Base-by-base conservation (phyloP, 2,797 vertebrate genomes). In the Menidia menidia region DNA sequence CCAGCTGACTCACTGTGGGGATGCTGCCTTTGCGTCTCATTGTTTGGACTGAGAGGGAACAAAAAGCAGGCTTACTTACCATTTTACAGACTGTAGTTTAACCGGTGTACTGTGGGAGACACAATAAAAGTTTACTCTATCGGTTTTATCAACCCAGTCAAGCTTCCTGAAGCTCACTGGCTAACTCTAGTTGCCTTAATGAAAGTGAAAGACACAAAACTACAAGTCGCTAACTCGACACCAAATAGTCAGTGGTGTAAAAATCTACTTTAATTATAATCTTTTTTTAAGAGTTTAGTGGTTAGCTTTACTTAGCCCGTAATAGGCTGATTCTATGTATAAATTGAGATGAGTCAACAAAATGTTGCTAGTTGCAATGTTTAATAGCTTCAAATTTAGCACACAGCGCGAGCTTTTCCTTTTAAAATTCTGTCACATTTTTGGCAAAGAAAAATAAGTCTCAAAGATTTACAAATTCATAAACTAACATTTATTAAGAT, bases 271-370 rank as follows among this genome's bases (percentile, higher is more conserved):
- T 12, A 51, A 25, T 2, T 5, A 51, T 51, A 51, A 5, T 3
- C 30, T 39, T 5, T 39, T 39, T 39, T 6, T 6, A 39, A 39
- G 35, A 39, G 19, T 11, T 4, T 30, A 14, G 13, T 4, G 12
- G 1, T 14, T 6, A 51, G 25, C 48, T 51, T 51, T 51, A 13
- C 19, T 30, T 25, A 30, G 12, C 19, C 14, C 19, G 13, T 30
- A 12, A 11, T 51, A 19, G 12, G 19, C 48, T 19, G 10, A 19
- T n/a, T 50, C 10, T 18, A 18, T 48, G 18, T 19, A 50, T 19
- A 30, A 51, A 51, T 51, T 18, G 48, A 51, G 48, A 51, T 51
- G 48, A 51, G 48, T 51, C 48, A 51, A 51, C 48, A 51, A 30
- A 51, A 51, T 25, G n/a, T 51, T 51, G 3, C 48, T 19, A 51